Evolutionary conservation across 1,140 invertebrate genomes (phyloP).

Genomic region (Globodera rostochiensis): DNA sequence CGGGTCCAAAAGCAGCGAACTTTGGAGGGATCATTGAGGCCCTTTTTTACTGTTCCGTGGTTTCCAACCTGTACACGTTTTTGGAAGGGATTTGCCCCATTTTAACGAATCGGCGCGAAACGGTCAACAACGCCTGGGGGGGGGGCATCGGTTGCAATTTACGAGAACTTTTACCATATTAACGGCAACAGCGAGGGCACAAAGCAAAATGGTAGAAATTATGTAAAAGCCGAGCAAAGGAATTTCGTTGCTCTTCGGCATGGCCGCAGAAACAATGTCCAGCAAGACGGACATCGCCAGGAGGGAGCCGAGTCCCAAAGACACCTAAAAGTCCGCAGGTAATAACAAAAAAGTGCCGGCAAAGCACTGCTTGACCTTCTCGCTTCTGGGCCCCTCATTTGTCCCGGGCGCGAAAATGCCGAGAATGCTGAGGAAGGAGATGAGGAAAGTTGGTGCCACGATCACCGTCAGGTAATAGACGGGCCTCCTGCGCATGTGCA

Average conservation of each 20-base stretch:
- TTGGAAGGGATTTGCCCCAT: conserved; percentile 28
- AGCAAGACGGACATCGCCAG: conserved; percentile 59
- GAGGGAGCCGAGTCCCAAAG: conserved; percentile 56
- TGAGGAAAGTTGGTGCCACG: conserved; percentile 60
- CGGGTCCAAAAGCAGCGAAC: conserved; percentile 1
- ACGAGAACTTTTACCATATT: conserved; percentile 44
- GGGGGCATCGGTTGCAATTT: conserved; percentile 47
- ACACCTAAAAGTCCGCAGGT: conserved; percentile 25
- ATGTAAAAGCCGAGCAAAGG: conserved; percentile 64
- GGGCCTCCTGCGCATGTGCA: conserved; percentile 58
- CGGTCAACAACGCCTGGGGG: conserved; percentile 38
- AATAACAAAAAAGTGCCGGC: neutral
- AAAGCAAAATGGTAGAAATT: conserved; percentile 56
- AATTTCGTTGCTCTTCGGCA: conserved; percentile 63
- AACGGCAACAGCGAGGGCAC: conserved; percentile 54
- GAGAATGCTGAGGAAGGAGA: conserved; percentile 57
- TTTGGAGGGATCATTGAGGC: neutral
- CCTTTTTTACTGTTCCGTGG: neutral
- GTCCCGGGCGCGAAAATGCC: conserved; percentile 61
- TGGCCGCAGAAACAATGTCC: conserved; percentile 59
- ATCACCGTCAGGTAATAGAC: conserved; percentile 63
- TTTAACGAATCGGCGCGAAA: conserved; percentile 35
- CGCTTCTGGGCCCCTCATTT: conserved; percentile 59
- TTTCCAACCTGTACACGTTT: conserved; percentile 33
- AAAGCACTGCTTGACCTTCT: conserved; percentile 47